Base-by-base conservation (phyloP, 1,140 invertebrate genomes). In the Drosophila micromelanica region DNA sequence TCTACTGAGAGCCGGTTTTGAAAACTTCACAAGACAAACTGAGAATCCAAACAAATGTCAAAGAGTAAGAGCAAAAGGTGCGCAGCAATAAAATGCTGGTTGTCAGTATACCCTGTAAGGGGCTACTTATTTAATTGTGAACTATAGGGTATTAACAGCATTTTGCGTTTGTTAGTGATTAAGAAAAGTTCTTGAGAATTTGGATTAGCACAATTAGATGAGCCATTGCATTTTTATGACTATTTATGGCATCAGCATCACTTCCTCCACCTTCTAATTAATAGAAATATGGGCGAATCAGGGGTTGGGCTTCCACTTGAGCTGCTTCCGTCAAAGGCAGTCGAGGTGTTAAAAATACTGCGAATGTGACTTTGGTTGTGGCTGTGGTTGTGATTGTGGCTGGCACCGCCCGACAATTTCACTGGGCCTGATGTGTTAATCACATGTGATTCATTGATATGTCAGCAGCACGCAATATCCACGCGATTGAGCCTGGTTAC, bases 261-360 rank as follows among this genome's bases (percentile, higher is more conserved):
- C 45, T 52, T 60, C 11, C 23, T 5, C 11, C 30, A 27, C 46
- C 63, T 35, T 8, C 32, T 73, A 68, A 73, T 73, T 68, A 23
- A 57, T 57, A 52, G 63, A 54, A 42, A 57, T 37, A 46, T 46
- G 67, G 49, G 32, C 30, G 60, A 35, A 15, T 6, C 2, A n/a
- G 38, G 32, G 17, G 13, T 23, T 55, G 57, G 20, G 8, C 32
- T 5, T 27, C 13, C 49, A 20, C 13, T 11, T 4, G 4, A 3
- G 61, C 37, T 13, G 48, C 70, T 73, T 73, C 70, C 70, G 70
- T 46, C 12, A 51, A 72, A 63, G 37, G 32, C 38, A 35, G 2
- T 3, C 30, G 46, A 73, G 70, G 70, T 73, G 70, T 56, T 73
- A 73, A 73, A 73, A 42, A 45, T 7, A 37, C 12, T 20, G 55